phyloP scores from a whole-genome alignment of 1,140 invertebrate genomes.

The Ylistrum balloti region DNA sequence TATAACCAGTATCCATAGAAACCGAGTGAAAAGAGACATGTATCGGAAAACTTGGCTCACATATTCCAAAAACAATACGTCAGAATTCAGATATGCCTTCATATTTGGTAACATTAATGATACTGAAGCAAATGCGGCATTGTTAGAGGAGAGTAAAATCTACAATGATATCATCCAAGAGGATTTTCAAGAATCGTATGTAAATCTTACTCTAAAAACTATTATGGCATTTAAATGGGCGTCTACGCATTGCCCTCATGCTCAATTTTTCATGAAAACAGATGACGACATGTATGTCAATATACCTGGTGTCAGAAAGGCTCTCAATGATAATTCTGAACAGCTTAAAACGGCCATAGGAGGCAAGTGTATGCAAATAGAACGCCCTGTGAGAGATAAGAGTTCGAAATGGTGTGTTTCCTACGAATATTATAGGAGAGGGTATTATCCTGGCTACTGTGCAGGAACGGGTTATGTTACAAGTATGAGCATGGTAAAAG shows the following conservation, averaged over 20 bases:
- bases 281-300: constrained; percentile 70
- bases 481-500: constrained; percentile 72
- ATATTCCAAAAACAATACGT: constrained; percentile 43
- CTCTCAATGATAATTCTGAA: constrained; percentile 46
- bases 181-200: constrained; percentile 67
- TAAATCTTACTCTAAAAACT: constrained; percentile 67
- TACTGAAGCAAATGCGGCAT: background rate
- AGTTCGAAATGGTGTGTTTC: constrained; percentile 81
- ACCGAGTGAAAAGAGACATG: constrained; percentile 41
- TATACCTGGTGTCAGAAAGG: constrained; percentile 59
- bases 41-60: constrained; percentile 56
- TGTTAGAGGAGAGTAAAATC: constrained; percentile 58
- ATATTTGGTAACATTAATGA: constrained; percentile 56
- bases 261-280: constrained; percentile 67
- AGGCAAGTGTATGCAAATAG: constrained; percentile 51
- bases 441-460: constrained; percentile 81
- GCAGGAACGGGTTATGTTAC: constrained; percentile 81
- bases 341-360: constrained; percentile 56
- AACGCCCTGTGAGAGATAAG: constrained; percentile 67
- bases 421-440: constrained; percentile 74
- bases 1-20: constrained; percentile 49
- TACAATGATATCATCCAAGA: constrained; percentile 66
- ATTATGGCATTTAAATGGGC: constrained; percentile 67
- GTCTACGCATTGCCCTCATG: constrained; percentile 55
- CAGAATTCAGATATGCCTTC: constrained; percentile 57